Base-by-base conservation (phyloP, 2,888 invertebrate genomes). In the Yponomeuta plumbellus region DNA sequence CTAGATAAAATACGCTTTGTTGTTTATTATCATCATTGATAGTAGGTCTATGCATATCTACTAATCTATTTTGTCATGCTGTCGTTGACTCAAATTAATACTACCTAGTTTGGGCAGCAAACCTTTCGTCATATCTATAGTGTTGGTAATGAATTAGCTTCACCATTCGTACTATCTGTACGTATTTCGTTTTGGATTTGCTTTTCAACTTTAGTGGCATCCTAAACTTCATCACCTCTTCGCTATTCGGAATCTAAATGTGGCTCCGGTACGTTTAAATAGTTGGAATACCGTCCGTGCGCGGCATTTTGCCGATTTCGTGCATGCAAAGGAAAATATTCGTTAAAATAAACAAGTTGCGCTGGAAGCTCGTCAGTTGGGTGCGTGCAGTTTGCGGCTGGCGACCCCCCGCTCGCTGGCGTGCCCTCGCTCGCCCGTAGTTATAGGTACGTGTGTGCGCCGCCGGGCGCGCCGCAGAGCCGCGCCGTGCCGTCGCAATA, bases 401-500 rank as follows among this genome's bases (percentile, higher is more conserved):
- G 84, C 84, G 86, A 84, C 85, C 83, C 85, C 83, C 83, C 80
- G 80, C 66, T 70, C 69, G 73, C 73, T 74, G 81, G 84, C 84
- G 81, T 85, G 85, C 86, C 86, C 85, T 86, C 85, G 84, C 81
- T 74, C 76, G 79, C 82, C 84, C 84, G 80, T 88, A 44, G 57
- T 17, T 86, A 83, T 88, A 86, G 65, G 39, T 70, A 69, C 69
- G 65, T 69, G 68, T 86, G 85, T 65, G 52, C 84, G 85, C 84
- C 83, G 85, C 82, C 82, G 20, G 65, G 64, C 56, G 67, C 66
- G 82, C 80, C 80, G 83, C 78, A 77, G 77, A 62, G 72, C 75
- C 71, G 73, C 71, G 73, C 83, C 84, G 82, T 85, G 85, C 87
- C 87, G 86, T 86, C 88, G 88, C 88, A 88, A 87, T 89, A 89